phyloP scores from a whole-genome alignment of 2,797 vertebrate species.

The Microctenopoma stevenorrisi region DNA sequence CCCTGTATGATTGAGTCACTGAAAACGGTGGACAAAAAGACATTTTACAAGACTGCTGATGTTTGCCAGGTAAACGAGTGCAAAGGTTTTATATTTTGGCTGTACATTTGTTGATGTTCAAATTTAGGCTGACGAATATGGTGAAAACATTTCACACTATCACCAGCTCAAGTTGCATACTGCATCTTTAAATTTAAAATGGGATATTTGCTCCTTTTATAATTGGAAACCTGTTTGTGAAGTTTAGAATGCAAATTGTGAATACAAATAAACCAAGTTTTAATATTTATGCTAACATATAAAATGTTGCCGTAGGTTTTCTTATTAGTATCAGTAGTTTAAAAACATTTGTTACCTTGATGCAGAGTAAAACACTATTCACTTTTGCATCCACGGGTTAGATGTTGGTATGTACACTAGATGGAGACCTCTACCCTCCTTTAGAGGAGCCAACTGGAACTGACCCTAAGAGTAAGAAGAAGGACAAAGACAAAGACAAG shows the following conservation, averaged over 20 bases:
- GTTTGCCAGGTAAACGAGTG: conserved; percentile 90
- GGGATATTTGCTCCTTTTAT: too few relatives aligned
- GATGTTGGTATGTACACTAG: conserved; percentile 98
- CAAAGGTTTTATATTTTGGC: neutral
- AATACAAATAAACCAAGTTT: too few relatives aligned
- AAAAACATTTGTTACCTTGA: too few relatives aligned
- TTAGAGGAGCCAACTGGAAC: conserved; percentile 92
- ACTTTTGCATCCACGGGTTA: conserved; percentile 59
- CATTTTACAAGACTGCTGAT: conserved; percentile 96
- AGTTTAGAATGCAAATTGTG: too few relatives aligned
- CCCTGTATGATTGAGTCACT: conserved; percentile 93
- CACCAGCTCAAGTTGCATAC: too few relatives aligned
- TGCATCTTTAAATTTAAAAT: too few relatives aligned
- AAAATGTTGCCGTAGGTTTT: too few relatives aligned
- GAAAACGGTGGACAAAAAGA: conserved; percentile 96
- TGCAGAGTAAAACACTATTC: neutral
- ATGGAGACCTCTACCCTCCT: conserved; percentile 96
- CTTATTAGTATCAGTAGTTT: too few relatives aligned
- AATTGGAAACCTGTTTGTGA: too few relatives aligned
- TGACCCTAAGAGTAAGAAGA: conserved; percentile 95
- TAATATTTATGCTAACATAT: too few relatives aligned
- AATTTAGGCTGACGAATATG: neutral
- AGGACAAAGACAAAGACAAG: conserved; percentile 98
- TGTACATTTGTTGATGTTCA: neutral
- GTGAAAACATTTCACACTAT: too few relatives aligned